Evolutionary conservation across 1,140 invertebrate genomes (phyloP).

Genomic region (Zaprionus vittiger): DNA sequence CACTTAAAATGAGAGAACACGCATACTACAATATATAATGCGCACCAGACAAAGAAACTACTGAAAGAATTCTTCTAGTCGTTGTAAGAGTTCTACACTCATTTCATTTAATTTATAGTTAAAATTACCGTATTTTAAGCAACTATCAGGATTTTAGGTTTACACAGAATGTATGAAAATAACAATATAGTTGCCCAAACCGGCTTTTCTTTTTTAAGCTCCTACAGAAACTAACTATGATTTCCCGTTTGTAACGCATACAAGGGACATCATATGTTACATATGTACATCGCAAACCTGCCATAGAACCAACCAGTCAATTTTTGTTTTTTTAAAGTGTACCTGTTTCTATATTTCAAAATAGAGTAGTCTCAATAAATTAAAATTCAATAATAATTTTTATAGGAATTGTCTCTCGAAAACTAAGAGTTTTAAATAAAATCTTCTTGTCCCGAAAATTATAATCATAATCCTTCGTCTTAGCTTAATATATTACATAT

Average conservation of each 20-base stretch:
- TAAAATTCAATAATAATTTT: no score
- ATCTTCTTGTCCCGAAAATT: no score
- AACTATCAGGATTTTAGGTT: slow-evolving; percentile 1
- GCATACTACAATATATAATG: neutral
- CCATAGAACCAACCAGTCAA: no score
- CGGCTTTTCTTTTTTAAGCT: neutral
- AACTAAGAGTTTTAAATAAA: no score
- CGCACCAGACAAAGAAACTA: slow-evolving; percentile 37
- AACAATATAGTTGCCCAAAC: neutral
- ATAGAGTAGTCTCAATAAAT: no score
- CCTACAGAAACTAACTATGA: neutral
- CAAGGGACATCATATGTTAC: neutral
- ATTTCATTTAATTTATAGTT: neutral
- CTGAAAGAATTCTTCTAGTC: slow-evolving; percentile 39
- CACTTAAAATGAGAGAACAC: slow-evolving; percentile 21
- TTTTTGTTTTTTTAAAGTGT: no score
- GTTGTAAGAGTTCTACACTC: slow-evolving; percentile 1
- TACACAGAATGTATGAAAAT: neutral
- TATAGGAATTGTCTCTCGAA: no score
- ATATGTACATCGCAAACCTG: no score
- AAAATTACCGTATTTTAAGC: slow-evolving; percentile 17
- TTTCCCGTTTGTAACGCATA: neutral
- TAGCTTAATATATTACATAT: no score
- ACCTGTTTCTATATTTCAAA: no score
- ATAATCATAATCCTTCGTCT: no score